Percentiles rank a stretch among this genome's conserved stretches.
phyloP scores from a whole-genome alignment of 2,888 invertebrate genomes.

The Leucophenga montana region DNA sequence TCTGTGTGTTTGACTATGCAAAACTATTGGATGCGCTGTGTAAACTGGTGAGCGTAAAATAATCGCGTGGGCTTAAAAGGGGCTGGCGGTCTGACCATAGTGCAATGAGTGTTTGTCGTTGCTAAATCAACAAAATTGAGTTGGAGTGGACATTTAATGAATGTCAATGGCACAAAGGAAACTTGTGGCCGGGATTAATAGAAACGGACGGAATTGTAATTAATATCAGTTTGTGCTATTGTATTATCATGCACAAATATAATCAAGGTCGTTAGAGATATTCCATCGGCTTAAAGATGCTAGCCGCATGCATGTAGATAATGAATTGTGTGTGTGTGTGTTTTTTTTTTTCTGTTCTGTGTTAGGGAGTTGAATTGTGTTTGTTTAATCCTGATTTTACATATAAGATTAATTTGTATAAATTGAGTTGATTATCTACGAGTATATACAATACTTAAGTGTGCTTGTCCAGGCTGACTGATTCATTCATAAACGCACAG shows the following conservation, averaged over 20 bases:
- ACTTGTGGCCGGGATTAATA: not conserved
- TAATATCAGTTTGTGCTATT: constrained; percentile 2
- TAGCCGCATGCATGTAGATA: too few relatives aligned
- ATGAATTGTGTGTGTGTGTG: too few relatives aligned
- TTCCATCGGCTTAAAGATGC: too few relatives aligned
- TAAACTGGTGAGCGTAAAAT: not conserved
- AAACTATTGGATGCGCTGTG: constrained; percentile 53
- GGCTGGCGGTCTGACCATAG: constrained; percentile 30
- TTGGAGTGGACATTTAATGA: constrained; percentile 15
- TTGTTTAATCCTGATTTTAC: too few relatives aligned
- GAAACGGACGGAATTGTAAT: not conserved
- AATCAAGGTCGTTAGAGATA: not conserved
- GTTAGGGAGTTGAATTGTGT: too few relatives aligned
- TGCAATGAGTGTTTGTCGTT: not conserved
- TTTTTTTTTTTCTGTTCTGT: too few relatives aligned
- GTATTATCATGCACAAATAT: not conserved
- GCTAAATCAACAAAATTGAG: not conserved
- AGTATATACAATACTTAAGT: too few relatives aligned
- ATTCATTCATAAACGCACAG: too few relatives aligned
- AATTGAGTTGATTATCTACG: too few relatives aligned
- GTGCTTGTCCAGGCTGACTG: too few relatives aligned
- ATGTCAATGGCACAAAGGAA: not conserved
- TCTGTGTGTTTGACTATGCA: constrained; percentile 40
- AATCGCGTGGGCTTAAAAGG: constrained; percentile 42
- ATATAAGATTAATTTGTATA: too few relatives aligned